Evolutionary conservation across 2,888 invertebrate genomes (phyloP), one percentile per base, ranked within the genome.

Genomic region (Sycophila texana): DNA sequence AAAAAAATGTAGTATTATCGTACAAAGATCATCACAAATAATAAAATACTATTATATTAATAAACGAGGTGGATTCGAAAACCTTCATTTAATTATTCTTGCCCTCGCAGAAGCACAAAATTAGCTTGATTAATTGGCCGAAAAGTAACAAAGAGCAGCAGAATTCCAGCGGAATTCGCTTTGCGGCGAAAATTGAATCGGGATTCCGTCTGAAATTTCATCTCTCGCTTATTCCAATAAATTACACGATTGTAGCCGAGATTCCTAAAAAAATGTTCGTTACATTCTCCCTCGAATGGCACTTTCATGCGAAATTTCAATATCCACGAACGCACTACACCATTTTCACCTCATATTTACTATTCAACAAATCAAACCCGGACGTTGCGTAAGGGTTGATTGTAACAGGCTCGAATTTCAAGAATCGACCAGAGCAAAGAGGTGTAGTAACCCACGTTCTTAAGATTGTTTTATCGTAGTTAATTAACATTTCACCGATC

Each of bases 161-260:
- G 75, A 68, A 68, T 70, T 70, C 22, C n/a, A 57, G 57, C n/a
- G 76, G 76, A 65, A 77, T 77, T 61, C 20, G 49, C 57, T 71
- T 77, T 71, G 63, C 63, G 39, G 47, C 22, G 18, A 22, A 63
- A 70, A 76, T 26, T 76, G n/a, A 76, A 70, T 76, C 55, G 68
- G 22, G 60, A 63, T 76, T 70, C 47, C 61, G 61, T 39, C 51
- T 12, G n/a, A 55, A 70, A 55, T 39, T 76, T 63, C 68, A 58
- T 68, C 14, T 47, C 13, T 63, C 61, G 26, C 61, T 61, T 57
- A 70, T 70, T 61, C 47, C 61, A 70, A 70, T 70, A n/a, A 68
- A 76, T 63, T 66, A 66, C 55, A n/a, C 39, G n/a, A n/a, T 2
- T 20, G 14, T 20, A 30, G 16, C 26, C 10, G 10, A 58, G 12